A percentile compares a stretch with the other conserved stretches of the same genome.
Conservation (phyloP, 2,113 vertebrate species). For the Murina feae region DNA sequence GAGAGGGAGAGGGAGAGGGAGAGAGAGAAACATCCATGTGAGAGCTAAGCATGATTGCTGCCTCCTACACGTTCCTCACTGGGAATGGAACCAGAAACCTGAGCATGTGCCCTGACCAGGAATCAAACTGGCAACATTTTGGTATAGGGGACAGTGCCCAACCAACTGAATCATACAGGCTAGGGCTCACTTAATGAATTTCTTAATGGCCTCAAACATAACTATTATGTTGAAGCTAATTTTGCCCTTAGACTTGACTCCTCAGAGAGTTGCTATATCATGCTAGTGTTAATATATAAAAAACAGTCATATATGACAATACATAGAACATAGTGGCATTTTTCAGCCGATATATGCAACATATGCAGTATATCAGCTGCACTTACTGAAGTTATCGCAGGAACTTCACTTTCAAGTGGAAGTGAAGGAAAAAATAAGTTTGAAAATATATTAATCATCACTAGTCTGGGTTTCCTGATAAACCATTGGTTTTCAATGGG, state of each 20-base stretch:
- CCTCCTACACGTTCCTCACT: too few species aligned
- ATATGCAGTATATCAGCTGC: not conserved
- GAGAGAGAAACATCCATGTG: too few species aligned
- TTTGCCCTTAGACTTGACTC: not conserved
- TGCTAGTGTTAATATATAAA: not conserved
- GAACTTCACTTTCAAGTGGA: too few species aligned
- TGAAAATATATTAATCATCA: not conserved
- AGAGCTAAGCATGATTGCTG: too few species aligned
- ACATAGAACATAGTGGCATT: not conserved
- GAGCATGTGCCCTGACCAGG: too few species aligned
- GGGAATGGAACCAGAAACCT: too few species aligned
- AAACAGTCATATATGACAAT: not conserved
- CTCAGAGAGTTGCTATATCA: not conserved
- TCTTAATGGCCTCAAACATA: not conserved
- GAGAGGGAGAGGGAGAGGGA: too few species aligned
- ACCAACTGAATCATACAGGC: too few species aligned
- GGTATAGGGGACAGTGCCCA: too few species aligned
- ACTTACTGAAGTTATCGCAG: not conserved
- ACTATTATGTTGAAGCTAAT: not conserved
- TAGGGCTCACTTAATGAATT: not conserved
- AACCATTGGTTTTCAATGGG: not conserved
- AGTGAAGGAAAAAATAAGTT: not conserved
- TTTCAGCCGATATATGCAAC: not conserved
- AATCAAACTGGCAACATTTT: too few species aligned
- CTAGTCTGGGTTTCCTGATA: not conserved